Evolutionary conservation across 1,140 invertebrate genomes (phyloP).

Genomic region (Bombus turneri): DNA sequence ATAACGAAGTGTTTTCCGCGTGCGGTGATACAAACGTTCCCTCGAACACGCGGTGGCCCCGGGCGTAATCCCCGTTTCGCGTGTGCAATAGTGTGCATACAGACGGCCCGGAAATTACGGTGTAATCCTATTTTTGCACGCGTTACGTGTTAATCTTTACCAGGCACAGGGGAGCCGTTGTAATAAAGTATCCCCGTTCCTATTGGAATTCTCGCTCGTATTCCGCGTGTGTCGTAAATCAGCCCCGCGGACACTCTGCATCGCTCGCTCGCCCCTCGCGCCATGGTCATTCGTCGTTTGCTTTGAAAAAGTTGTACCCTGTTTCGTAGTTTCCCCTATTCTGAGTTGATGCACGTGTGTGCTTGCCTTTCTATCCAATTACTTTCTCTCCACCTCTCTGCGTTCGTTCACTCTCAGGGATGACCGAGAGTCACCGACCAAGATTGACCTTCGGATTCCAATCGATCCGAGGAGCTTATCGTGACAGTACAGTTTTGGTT

Average conservation of each 20-base stretch:
- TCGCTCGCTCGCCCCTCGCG: constrained; percentile 27
- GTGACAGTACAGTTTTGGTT: background rate
- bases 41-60: background rate
- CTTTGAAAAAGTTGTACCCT: constrained; percentile 23
- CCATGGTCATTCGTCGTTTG: constrained; percentile 30
- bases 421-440: constrained; percentile 13
- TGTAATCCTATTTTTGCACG: constrained; percentile 52
- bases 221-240: constrained; percentile 43
- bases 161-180: constrained; percentile 24
- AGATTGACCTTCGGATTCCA: background rate
- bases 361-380: too few relatives aligned
- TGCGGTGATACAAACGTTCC: background rate
- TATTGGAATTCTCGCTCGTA: constrained; percentile 50
- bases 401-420: background rate
- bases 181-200: constrained; percentile 53
- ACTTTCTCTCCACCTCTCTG: too few relatives aligned
- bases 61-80: constrained; percentile 21
- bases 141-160: constrained; percentile 60
- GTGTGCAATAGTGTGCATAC: background rate
- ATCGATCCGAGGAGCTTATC: too few relatives aligned
- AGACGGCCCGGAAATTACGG: constrained; percentile 38
- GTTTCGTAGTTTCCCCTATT: background rate
- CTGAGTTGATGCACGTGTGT: too few relatives aligned
- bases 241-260: constrained; percentile 31
- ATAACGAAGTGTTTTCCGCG: constrained; percentile 20